A percentile compares a stretch with the other conserved stretches of the same genome.
Evolutionary conservation across 2,888 invertebrate species (phyloP).

Genomic region (Cataglyphis altisquamis): DNA sequence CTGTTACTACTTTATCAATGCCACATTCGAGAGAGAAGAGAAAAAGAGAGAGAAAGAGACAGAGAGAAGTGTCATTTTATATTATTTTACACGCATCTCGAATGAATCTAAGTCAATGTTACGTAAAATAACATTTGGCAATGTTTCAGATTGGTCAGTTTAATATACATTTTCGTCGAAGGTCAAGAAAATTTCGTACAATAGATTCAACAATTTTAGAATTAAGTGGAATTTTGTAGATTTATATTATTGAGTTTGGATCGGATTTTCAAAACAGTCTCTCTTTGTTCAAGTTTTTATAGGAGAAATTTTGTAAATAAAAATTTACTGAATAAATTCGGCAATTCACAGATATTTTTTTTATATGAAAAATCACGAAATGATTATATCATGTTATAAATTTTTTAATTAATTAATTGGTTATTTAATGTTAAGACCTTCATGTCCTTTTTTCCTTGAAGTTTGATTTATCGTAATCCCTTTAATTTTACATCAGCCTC

Average conservation of each 20-base stretch:
- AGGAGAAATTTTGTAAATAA: background rate
- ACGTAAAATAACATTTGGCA: conserved; percentile 73
- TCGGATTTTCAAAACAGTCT: background rate
- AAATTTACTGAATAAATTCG: background rate
- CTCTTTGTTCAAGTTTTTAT: background rate
- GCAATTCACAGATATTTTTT: background rate
- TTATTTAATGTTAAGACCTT: background rate
- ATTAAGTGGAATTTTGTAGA: background rate
- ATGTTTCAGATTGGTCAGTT: conserved; percentile 56
- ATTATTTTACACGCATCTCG: conserved; percentile 13
- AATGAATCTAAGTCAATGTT: conserved; percentile 56
- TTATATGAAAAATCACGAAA: background rate
- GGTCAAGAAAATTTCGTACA: conserved; percentile 43
- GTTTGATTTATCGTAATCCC: background rate
- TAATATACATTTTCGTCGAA: conserved; percentile 49
- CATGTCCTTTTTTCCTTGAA: background rate
- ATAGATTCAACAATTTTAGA: conserved; percentile 31
- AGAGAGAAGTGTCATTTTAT: background rate
- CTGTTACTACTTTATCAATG: background rate
- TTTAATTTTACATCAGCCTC: background rate
- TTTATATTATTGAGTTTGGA: conserved; percentile 24
- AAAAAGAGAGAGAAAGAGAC: background rate
- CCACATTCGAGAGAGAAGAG: background rate
- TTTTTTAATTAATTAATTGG: background rate
- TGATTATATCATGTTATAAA: background rate